Conservation (phyloP, 2,113 vertebrate species). For the Orcinus orca region DNA sequence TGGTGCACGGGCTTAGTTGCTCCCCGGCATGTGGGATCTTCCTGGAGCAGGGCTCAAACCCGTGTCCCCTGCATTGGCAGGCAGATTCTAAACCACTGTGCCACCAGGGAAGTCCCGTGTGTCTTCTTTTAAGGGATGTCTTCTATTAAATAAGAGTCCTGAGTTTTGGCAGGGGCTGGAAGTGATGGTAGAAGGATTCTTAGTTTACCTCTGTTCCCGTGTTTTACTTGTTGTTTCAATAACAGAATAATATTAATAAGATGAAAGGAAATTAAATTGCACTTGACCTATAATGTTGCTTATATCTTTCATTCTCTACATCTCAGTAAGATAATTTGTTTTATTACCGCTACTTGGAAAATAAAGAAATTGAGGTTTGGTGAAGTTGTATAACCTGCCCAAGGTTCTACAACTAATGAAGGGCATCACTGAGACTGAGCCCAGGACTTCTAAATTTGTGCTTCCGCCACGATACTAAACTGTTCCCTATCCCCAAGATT, state of each 20-base stretch:
- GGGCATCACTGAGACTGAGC: not conserved
- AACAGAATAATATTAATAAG: not conserved
- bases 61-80: too few relatives aligned
- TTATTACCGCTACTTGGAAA: not conserved
- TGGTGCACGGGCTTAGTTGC: too few relatives aligned
- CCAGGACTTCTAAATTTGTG: not conserved
- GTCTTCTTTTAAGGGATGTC: not conserved
- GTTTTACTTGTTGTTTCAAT: not conserved
- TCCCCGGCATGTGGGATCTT: too few relatives aligned
- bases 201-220: not conserved
- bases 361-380: not conserved
- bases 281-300: not conserved
- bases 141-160: not conserved
- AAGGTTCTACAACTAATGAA: not conserved
- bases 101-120: too few relatives aligned
- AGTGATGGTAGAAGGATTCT: not conserved
- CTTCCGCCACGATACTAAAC: not conserved
- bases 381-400: not conserved
- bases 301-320: not conserved
- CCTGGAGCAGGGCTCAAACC: too few relatives aligned
- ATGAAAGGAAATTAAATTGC: not conserved
- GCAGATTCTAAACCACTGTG: too few relatives aligned
- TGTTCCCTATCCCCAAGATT: accelerated
- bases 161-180: not conserved
- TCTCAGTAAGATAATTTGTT: not conserved